These are phyloP conservation scores for Spialia ferax DNA, from an alignment of 2,888 invertebrate genomes.

Conservation along the genomic window DNA sequence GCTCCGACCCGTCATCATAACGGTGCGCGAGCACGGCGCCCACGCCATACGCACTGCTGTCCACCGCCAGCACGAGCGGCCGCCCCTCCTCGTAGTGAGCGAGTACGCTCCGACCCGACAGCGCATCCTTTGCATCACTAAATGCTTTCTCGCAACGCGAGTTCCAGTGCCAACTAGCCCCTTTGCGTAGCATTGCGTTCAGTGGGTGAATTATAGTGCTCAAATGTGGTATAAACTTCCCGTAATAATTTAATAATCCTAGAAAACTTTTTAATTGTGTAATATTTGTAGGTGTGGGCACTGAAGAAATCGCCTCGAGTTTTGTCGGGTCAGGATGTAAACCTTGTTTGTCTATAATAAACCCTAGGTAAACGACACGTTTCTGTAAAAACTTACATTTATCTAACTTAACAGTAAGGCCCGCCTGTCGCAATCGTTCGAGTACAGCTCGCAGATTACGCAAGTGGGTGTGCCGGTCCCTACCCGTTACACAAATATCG, in stretches of 20 bases:
- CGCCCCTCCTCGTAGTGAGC: too few species aligned
- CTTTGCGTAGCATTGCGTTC: conserved; percentile 15
- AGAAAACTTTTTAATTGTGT: conserved; percentile 8
- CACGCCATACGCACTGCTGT: too few species aligned
- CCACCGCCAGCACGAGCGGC: too few species aligned
- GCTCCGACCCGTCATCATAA: too few species aligned
- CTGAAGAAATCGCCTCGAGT: too few species aligned
- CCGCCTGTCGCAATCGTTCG: background rate
- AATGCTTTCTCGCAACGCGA: conserved; percentile 27
- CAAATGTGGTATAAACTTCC: conserved; percentile 30
- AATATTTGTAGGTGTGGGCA: too few species aligned
- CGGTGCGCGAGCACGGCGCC: too few species aligned
- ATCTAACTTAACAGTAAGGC: background rate
- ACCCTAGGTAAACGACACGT: background rate
- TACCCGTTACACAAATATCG: background rate
- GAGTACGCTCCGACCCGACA: conserved; percentile 14
- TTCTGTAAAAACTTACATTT: background rate
- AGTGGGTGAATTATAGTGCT: conserved; percentile 32
- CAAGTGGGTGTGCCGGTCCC: background rate
- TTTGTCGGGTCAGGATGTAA: too few species aligned
- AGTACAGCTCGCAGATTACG: background rate
- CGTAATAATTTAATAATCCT: conserved; percentile 36
- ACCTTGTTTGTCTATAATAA: too few species aligned
- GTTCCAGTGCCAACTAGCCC: conserved; percentile 4
- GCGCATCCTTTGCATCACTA: conserved; percentile 21